Evolutionary conservation across 2,797 vertebrate species (phyloP).

Genomic region (Halcyon chelicuti): DNA sequence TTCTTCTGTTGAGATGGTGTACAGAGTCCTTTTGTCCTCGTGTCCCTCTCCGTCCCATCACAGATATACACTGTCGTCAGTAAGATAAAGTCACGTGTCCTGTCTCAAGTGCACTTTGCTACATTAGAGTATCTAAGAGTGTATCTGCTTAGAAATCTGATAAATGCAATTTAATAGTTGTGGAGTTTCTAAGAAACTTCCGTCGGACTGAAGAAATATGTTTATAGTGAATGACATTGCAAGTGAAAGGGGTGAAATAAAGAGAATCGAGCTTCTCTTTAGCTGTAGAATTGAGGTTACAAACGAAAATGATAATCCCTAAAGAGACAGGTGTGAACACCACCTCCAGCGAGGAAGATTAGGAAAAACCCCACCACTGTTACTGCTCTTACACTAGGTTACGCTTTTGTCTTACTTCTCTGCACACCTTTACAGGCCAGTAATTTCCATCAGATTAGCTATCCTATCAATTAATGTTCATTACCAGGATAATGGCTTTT

Average conservation of each 20-base stretch:
- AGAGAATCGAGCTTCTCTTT: not conserved
- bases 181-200: not conserved
- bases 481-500: not conserved
- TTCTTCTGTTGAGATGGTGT: not conserved
- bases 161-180: not conserved
- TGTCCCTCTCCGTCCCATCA: not conserved
- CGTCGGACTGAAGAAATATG: not conserved
- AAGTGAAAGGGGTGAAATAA: not conserved
- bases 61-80: not conserved
- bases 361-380: not conserved
- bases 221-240: not conserved
- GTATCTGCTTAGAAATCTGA: not conserved
- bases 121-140: not conserved
- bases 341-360: not conserved
- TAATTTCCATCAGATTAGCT: slow-evolving; percentile 35
- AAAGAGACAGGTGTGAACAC: not conserved
- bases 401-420: not conserved
- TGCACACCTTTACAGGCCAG: not conserved
- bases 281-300: not conserved
- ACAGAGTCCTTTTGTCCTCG: not conserved
- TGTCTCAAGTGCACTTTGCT: not conserved
- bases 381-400: not conserved
- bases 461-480: not conserved
- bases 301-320: not conserved
- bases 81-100: not conserved